These are phyloP conservation scores for Caenorhabditis auriculariae DNA, from an alignment of 2,888 invertebrate species.

Conservation along the genomic window DNA sequence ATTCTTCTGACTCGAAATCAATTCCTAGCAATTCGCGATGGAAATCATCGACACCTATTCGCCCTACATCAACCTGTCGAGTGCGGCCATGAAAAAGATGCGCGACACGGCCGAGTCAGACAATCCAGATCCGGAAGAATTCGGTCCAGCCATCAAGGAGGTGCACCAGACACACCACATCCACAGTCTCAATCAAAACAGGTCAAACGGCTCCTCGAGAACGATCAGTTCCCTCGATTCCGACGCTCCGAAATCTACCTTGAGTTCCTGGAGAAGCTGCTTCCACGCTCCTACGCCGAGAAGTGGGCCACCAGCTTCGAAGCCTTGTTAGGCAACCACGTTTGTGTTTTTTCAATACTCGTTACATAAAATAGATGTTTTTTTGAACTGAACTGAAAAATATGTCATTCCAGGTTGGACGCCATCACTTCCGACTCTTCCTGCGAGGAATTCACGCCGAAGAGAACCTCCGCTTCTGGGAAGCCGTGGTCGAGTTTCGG, in stretches of 20 bases:
- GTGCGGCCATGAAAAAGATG: conserved; percentile 53
- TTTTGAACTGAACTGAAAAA: neutral
- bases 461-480: conserved; percentile 62
- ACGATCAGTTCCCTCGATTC: conserved; percentile 62
- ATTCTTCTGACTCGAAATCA: neutral
- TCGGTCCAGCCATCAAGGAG: conserved; percentile 55
- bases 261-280: conserved; percentile 41
- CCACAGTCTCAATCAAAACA: conserved; percentile 6
- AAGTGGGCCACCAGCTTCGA: conserved; percentile 59
- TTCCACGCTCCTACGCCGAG: conserved; percentile 59
- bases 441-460: conserved; percentile 60
- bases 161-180: conserved; percentile 11
- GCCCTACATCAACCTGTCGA: conserved; percentile 54
- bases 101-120: conserved; percentile 44
- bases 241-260: conserved; percentile 57
- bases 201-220: conserved; percentile 57
- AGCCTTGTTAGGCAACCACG: conserved; percentile 57
- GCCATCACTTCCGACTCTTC: conserved; percentile 60
- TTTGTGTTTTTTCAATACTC: conserved; percentile 7
- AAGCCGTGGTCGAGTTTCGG: conserved; percentile 50
- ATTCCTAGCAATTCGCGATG: conserved; percentile 30
- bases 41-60: conserved; percentile 52
- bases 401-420: conserved; percentile 48
- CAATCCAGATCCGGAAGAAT: conserved; percentile 47
- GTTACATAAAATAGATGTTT: neutral